phyloP scores from a whole-genome alignment of 2,888 invertebrate genomes.

The Herminia tarsipennalis region DNA sequence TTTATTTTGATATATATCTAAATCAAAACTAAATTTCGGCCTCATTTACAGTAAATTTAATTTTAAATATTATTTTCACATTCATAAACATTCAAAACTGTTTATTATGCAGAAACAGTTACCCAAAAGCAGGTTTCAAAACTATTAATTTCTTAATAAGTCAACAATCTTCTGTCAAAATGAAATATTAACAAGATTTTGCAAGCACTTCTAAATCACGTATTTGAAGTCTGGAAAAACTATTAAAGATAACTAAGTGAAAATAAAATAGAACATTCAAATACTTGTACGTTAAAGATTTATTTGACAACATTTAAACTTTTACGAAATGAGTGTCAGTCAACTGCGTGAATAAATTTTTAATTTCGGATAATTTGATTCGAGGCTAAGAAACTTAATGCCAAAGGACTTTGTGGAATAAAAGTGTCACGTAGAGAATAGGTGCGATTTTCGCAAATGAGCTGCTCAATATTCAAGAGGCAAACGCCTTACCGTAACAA shows the following conservation, averaged over 20 bases:
- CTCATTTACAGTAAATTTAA: too few relatives aligned
- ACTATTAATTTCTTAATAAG: constrained; percentile 7
- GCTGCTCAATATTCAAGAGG: constrained; percentile 81
- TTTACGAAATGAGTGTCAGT: constrained; percentile 35
- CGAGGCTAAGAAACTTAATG: constrained; percentile 45
- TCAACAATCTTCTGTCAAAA: constrained; percentile 11
- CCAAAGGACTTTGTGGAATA: constrained; percentile 56
- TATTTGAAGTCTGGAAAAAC: constrained; percentile 14
- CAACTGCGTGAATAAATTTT: constrained; percentile 52
- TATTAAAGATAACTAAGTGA: constrained; percentile 16
- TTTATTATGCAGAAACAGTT: too few relatives aligned
- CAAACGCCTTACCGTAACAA: constrained; percentile 79
- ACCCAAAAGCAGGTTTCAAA: too few relatives aligned
- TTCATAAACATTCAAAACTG: too few relatives aligned
- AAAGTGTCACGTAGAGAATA: constrained; percentile 81
- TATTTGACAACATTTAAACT: constrained; percentile 24
- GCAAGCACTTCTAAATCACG: constrained; percentile 22
- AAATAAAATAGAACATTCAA: constrained; percentile 19
- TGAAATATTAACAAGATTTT: constrained; percentile 28
- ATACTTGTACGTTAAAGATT: constrained; percentile 27
- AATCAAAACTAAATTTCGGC: too few relatives aligned
- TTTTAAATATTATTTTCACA: too few relatives aligned
- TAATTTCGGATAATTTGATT: constrained; percentile 60
- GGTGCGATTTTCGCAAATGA: constrained; percentile 82
- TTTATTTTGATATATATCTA: too few relatives aligned